A percentile compares a stretch with the other conserved stretches of the same genome.
These are phyloP conservation scores for Liodrosophila aerea DNA, from an alignment of 2,888 invertebrate species.

Conservation along the genomic window DNA sequence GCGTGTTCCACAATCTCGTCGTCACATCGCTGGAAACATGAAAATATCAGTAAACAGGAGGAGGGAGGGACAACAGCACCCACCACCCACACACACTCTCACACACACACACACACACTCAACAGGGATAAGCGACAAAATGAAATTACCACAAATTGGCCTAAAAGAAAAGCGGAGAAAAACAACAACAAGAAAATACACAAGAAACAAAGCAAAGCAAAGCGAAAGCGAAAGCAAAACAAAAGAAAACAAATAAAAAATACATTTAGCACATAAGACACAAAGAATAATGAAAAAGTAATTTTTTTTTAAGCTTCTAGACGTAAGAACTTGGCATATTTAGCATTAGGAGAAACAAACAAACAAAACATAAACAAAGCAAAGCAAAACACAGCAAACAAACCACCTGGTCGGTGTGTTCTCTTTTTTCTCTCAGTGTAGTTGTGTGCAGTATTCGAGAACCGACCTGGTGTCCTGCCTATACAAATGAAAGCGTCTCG, in stretches of 20 bases:
- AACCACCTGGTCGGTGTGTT: conserved; percentile 9
- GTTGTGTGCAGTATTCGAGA: background rate
- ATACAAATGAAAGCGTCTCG: conserved; percentile 31
- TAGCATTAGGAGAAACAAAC: too few species aligned
- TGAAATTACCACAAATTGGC: conserved; percentile 28
- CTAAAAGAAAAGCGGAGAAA: conserved; percentile 13
- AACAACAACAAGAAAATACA: conserved; percentile 7
- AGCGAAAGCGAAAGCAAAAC: conserved; percentile 11
- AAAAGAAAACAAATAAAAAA: background rate
- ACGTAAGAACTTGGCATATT: background rate
- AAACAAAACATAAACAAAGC: conserved; percentile 2
- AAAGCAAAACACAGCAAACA: conserved; percentile 1
- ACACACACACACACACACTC: too few species aligned
- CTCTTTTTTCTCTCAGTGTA: background rate
- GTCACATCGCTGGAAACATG: conserved; percentile 83
- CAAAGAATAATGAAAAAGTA: background rate
- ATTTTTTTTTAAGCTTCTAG: background rate
- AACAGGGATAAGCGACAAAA: background rate
- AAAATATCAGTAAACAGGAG: conserved; percentile 79
- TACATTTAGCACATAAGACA: background rate
- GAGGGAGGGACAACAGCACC: background rate
- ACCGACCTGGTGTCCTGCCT: conserved; percentile 25
- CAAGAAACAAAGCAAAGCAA: conserved; percentile 7
- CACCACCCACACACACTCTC: too few species aligned
- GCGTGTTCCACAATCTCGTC: conserved; percentile 82